Percentiles rank a stretch among this genome's conserved stretches.
Conservation (phyloP, 2,113 vertebrate species). For the Columbina picui region DNA sequence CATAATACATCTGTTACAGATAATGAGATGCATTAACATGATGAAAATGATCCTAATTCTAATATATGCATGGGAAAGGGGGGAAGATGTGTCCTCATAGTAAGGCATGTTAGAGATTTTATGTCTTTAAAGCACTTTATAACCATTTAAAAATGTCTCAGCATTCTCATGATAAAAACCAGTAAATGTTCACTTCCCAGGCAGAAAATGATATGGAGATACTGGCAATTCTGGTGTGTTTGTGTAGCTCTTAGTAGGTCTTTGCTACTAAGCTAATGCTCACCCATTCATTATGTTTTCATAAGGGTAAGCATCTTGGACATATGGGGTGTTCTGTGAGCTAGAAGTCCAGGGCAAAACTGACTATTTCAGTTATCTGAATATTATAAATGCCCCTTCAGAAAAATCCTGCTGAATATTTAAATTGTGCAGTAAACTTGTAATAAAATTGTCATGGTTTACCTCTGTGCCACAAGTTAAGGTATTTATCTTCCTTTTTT, state of each 20-base stretch:
- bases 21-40: not conserved
- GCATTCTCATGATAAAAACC: accelerated
- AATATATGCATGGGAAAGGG: not conserved
- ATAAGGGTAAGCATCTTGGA: too few relatives aligned
- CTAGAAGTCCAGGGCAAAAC: not conserved
- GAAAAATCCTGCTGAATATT: not conserved
- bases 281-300: not conserved
- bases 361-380: not conserved
- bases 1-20: not conserved
- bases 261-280: not conserved
- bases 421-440: not conserved
- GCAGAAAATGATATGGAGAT: not conserved
- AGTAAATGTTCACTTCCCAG: not conserved
- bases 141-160: not conserved
- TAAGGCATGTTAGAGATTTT: not conserved
- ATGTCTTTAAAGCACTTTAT: not conserved
- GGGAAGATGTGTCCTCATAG: not conserved
- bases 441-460: not conserved
- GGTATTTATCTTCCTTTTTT: not conserved
- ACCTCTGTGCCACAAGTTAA: not conserved
- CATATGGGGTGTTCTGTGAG: accelerated
- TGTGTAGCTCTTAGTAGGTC: not conserved
- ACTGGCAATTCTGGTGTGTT: not conserved
- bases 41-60: not conserved
- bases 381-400: not conserved